Evolutionary conservation across 92 coral and sea anemone species (phyloP), one percentile per base, ranked within the genome.

Genomic region (Porites cylindrica): DNA sequence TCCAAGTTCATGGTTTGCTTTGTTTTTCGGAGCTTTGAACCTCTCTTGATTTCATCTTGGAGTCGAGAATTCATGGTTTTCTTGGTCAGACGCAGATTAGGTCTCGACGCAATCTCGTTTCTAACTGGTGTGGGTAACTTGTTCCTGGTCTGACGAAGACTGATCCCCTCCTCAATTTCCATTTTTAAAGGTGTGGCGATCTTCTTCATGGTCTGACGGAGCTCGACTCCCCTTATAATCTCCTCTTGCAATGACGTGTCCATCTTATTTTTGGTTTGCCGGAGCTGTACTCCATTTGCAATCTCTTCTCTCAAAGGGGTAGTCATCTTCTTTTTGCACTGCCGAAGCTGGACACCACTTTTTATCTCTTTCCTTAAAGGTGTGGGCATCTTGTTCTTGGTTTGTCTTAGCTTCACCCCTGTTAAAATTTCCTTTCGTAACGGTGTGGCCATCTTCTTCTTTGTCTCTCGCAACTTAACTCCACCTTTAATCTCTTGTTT

Each of bases 171-270:
- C 64, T 89, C 77, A 68, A 96, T 92, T 32, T 92, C 98, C 18
- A 84, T 83, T 69, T 85, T 93, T 16, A 92, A 32, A 6, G 88
- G 85, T 9, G 85, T 78, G 50, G 83, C 59, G 92, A 96, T 82
- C 23, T 51, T 75, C 83, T 91, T 94, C 75, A 89, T 94, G 67
- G 97, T 94, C 82, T 92, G 69, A 20, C 95, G 86, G 16, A 94
- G 88, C 51, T 63, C 76, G 51, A 93, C 88, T 53, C 91, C 91
- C 14, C 51, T 70, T 13, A 18, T 51, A 70, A 92, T 94, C 69
- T 75, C 93, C 53, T 82, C 82, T 17, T 43, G 32, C 76, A 92
- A 12, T 24, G 93, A 92, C 11, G 94, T 88, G 1, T 78, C 77
- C 90, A 94, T 70, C 26, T 75, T 70, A 82, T 89, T 90, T 76